Base-by-base conservation (phyloP, 1,140 invertebrate genomes). In the Dermatophagoides farinae region DNA sequence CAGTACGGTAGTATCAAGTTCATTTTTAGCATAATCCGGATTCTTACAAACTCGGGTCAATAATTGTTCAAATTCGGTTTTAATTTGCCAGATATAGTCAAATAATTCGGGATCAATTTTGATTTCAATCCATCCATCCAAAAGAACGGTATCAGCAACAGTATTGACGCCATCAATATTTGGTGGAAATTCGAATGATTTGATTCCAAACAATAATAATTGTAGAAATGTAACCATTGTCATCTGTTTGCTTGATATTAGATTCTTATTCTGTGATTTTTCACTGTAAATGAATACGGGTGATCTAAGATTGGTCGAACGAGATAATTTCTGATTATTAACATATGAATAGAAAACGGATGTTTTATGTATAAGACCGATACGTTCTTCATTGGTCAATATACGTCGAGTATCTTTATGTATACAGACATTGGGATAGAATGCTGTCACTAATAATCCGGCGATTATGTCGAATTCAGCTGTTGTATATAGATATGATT, bases 231-330 rank as follows among this genome's bases (percentile, higher is more conserved):
- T 82, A 1, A 97, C 83, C 89, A 97, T 96, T 0, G 88, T 90
- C 77, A 93, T 85, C 74, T 95, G 89, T 70, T 97, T 97, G 71
- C 90, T 96, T 16, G 86, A 86, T n/a, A 97, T 89, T 8, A 91
- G 89, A 44, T 38, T 49, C 65, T 86, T 77, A 0, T 92, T 97
- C 57, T 92, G 80, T 50, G 97, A 80, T 76, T 98, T 97, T 75
- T 98, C 93, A 2, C 90, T 90, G 72, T 97, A 98, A 40, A 97
- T 86, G 71, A 98, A 96, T 68, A 95, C 88, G 5, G 93, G 93
- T 61, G 83, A 93, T 16, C 8, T 39, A 25, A 52, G 50, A 31
- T 25, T 16, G 16, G 23, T n/a, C 0, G 86, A 85, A 67, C 96
- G 97, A 59, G 77, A 78, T 58, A 88, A 79, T 50, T 85, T 83